Conservation (phyloP, 2,888 invertebrate species). For the Cheilosia vulpina region DNA sequence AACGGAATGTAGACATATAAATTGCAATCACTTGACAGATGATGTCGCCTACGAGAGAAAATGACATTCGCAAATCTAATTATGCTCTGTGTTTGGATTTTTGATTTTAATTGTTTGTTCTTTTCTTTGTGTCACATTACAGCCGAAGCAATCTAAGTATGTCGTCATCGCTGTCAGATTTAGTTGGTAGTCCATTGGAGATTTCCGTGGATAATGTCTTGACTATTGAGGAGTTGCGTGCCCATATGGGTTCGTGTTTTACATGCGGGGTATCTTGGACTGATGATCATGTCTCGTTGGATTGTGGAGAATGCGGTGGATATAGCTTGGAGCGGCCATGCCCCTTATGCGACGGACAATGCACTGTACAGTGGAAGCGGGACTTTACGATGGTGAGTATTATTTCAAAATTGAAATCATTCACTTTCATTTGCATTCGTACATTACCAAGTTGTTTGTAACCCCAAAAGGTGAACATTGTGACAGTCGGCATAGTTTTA, state of each 20-base stretch:
- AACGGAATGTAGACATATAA: constrained; percentile 38
- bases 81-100: constrained; percentile 17
- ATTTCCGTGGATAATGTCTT: constrained; percentile 84
- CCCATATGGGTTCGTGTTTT: constrained; percentile 89
- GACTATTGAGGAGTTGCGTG: constrained; percentile 89
- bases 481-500: no score
- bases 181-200: constrained; percentile 82
- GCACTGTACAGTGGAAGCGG: constrained; percentile 89
- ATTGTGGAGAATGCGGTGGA: constrained; percentile 92
- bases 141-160: constrained; percentile 82
- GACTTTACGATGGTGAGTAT: constrained; percentile 89
- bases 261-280: constrained; percentile 92
- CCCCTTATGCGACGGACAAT: constrained; percentile 89
- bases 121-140: constrained; percentile 73
- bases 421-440: background rate
- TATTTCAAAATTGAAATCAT: background rate
- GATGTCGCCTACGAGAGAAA: constrained; percentile 25
- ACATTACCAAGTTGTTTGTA: no score
- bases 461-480: no score
- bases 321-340: constrained; percentile 91
- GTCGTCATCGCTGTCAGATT: constrained; percentile 83
- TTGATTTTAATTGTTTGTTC: constrained; percentile 7
- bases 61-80: constrained; percentile 43
- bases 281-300: constrained; percentile 90
- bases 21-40: constrained; percentile 25